A percentile compares a stretch with the other conserved stretches of the same genome.
These are phyloP conservation scores for Prunella himalayana DNA, from an alignment of 2,113 vertebrate genomes.

Conservation along the genomic window DNA sequence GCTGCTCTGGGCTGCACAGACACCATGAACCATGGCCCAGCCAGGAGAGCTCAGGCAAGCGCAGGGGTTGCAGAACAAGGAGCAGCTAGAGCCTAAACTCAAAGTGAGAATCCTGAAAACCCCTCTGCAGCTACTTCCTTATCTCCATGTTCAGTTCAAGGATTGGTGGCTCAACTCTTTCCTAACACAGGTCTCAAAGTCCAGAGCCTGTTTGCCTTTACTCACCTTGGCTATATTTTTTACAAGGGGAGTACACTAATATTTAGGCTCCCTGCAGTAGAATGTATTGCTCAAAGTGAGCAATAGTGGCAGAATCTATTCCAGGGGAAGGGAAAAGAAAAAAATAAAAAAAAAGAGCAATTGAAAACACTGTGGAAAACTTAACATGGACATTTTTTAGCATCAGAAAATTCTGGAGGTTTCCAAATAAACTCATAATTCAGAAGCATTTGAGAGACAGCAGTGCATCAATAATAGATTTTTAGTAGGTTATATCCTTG, in stretches of 20 bases:
- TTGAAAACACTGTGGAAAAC: background rate
- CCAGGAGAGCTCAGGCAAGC: background rate
- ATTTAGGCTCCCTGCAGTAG: background rate
- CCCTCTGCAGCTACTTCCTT: background rate
- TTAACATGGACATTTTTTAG: background rate
- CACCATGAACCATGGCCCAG: rapidly evolving
- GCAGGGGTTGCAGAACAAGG: background rate
- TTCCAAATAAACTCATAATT: slow-evolving; percentile 3
- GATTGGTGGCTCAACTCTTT: background rate
- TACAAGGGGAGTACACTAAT: background rate
- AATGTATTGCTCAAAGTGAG: background rate
- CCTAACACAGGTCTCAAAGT: background rate
- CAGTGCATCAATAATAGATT: background rate
- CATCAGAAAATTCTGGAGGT: background rate
- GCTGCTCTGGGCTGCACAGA: background rate
- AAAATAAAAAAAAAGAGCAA: background rate
- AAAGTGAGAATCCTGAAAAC: background rate
- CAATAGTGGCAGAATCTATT: background rate
- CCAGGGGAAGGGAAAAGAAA: background rate
- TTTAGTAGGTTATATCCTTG: slow-evolving; percentile 6
- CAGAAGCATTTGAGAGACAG: background rate
- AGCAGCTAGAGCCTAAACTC: background rate
- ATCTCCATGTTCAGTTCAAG: background rate
- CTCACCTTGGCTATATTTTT: background rate
- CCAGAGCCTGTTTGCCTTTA: background rate